Percentiles rank a stretch among this genome's conserved stretches.
Evolutionary conservation across 2,113 vertebrate species (phyloP).

Genomic region (Conger conger): DNA sequence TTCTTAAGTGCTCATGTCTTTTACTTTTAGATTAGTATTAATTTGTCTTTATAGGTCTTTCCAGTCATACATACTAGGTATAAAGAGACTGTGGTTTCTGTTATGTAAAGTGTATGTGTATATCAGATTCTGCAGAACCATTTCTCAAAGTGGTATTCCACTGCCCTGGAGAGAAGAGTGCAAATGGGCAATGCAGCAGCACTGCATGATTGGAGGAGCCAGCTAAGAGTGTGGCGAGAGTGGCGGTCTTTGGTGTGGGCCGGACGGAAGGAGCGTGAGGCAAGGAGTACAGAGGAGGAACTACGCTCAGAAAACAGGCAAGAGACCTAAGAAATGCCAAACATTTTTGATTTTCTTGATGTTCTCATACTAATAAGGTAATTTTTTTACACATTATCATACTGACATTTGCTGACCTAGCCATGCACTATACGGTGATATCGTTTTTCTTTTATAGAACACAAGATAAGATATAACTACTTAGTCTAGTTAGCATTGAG

Average conservation of each 20-base stretch:
- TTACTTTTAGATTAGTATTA: too few relatives aligned
- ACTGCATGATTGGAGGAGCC: slow-evolving; percentile 84
- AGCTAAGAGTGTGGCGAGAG: slow-evolving; percentile 75
- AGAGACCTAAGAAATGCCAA: slow-evolving; percentile 5
- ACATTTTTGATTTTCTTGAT: not conserved
- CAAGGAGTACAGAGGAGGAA: slow-evolving; percentile 66
- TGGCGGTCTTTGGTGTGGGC: slow-evolving; percentile 81
- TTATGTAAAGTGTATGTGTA: not conserved
- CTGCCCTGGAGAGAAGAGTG: slow-evolving; percentile 77
- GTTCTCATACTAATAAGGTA: too few relatives aligned
- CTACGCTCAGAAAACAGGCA: slow-evolving; percentile 84
- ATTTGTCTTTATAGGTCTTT: too few relatives aligned
- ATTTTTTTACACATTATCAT: too few relatives aligned
- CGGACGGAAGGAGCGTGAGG: slow-evolving; percentile 67
- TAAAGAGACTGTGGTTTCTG: not conserved
- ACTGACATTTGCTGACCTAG: too few relatives aligned
- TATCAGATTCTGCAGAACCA: slow-evolving; percentile 80
- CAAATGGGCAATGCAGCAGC: slow-evolving; percentile 81
- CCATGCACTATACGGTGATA: too few relatives aligned
- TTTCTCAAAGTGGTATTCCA: slow-evolving; percentile 87
- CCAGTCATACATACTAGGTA: too few relatives aligned
- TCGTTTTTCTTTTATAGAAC: too few relatives aligned
- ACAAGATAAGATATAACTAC: too few relatives aligned
- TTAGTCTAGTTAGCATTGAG: too few relatives aligned
- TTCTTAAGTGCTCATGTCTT: too few relatives aligned